Evolutionary conservation across 2,797 vertebrate species (phyloP).

Genomic region (Kryptolebias ocellatus): DNA sequence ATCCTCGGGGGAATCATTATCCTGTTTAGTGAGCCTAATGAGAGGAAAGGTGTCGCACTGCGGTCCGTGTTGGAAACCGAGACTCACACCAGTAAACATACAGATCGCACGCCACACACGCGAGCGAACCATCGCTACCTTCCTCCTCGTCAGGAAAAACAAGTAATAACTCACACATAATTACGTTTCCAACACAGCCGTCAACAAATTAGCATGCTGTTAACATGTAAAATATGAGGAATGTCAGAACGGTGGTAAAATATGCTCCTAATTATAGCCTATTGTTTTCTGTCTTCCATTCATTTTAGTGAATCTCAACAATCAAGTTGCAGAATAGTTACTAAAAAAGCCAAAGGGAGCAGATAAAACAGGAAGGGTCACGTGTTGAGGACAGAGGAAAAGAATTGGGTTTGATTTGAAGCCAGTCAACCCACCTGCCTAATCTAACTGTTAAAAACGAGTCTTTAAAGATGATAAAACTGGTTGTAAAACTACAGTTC

Average conservation of each 20-base stretch:
- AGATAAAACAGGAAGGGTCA: slow-evolving; percentile 1
- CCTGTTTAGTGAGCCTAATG: slow-evolving; percentile 83
- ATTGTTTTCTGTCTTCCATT: slow-evolving; percentile 8
- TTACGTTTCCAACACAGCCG: slow-evolving; percentile 4
- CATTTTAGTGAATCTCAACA: slow-evolving; percentile 10
- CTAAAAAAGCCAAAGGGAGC: not conserved
- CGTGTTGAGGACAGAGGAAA: not conserved
- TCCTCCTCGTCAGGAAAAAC: slow-evolving; percentile 8
- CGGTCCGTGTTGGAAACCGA: slow-evolving; percentile 52
- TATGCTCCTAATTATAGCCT: not conserved
- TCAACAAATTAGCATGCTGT: slow-evolving; percentile 23
- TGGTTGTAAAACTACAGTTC: not conserved
- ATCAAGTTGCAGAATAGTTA: slow-evolving; percentile 1
- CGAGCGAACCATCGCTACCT: slow-evolving; percentile 24
- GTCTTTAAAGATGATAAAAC: slow-evolving; percentile 1
- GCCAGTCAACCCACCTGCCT: not conserved
- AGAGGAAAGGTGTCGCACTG: slow-evolving; percentile 74
- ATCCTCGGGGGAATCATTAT: slow-evolving; percentile 81
- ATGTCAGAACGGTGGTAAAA: slow-evolving; percentile 14
- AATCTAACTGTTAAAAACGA: not conserved
- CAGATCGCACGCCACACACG: slow-evolving; percentile 13
- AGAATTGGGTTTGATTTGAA: slow-evolving; percentile 23
- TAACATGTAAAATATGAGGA: slow-evolving; percentile 24
- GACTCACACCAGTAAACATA: slow-evolving; percentile 4
- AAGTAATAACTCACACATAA: slow-evolving; percentile 4